These are phyloP conservation scores for Excalfactoria chinensis DNA, from an alignment of 2,113 vertebrate genomes.

Conservation along the genomic window DNA sequence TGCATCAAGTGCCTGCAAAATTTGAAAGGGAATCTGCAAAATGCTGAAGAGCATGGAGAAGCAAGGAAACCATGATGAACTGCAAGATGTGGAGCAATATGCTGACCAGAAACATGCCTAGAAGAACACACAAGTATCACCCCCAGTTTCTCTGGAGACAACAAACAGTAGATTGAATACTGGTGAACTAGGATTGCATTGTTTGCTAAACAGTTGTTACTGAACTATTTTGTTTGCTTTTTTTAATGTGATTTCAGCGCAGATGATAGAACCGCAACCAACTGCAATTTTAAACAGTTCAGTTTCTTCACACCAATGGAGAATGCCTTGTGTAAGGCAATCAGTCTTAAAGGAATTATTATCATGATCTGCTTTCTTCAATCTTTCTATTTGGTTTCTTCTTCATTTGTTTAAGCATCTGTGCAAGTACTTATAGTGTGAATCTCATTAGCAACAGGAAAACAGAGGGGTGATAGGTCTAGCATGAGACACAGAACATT, in stretches of 20 bases:
- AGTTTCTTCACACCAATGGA: background rate
- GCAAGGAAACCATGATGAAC: background rate
- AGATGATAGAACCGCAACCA: background rate
- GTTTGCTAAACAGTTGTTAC: background rate
- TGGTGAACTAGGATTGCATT: background rate
- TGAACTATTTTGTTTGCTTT: background rate
- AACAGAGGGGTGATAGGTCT: background rate
- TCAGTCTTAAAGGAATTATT: background rate
- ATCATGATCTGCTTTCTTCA: background rate
- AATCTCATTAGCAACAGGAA: background rate
- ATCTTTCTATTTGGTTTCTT: background rate
- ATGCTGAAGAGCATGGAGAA: background rate
- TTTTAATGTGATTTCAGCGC: background rate
- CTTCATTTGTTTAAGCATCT: background rate
- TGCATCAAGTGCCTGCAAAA: background rate
- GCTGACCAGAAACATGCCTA: background rate
- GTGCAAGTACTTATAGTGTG: background rate
- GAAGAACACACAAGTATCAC: background rate
- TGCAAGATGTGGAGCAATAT: background rate
- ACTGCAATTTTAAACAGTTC: background rate
- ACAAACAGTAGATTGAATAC: background rate
- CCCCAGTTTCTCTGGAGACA: background rate
- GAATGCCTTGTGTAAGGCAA: background rate
- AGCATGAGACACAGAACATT: background rate
- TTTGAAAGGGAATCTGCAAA: rapidly evolving